Evolutionary conservation across 2,113 vertebrate genomes (phyloP).

Genomic region (Scolopax mira): DNA sequence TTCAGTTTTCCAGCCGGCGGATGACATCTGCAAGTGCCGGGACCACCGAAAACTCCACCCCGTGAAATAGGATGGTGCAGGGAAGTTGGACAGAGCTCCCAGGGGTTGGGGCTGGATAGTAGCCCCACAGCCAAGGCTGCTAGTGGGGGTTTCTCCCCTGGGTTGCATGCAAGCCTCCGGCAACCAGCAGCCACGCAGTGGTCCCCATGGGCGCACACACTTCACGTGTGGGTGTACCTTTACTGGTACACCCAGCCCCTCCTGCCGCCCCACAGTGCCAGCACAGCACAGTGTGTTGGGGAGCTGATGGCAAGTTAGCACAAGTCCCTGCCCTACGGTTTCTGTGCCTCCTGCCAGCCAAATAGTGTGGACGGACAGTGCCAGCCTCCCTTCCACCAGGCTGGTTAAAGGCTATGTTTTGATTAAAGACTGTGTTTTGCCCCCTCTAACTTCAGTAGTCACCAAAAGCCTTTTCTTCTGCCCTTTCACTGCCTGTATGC

Average conservation of each 20-base stretch:
- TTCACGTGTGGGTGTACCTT: accelerated
- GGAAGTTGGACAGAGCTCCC: neutral
- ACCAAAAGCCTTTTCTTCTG: neutral
- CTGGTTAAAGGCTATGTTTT: neutral
- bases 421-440: neutral
- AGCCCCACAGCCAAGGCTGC: neutral
- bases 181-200: accelerated
- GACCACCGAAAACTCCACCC: neutral
- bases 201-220: neutral
- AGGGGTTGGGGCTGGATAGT: neutral
- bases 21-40: neutral
- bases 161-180: neutral
- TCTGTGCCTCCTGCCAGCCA: neutral
- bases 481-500: neutral
- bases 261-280: accelerated
- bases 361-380: accelerated
- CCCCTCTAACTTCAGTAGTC: neutral
- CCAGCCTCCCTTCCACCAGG: neutral
- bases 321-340: accelerated
- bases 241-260: neutral
- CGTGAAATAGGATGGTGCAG: accelerated
- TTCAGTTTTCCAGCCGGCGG: neutral
- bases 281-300: accelerated
- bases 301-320: neutral
- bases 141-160: neutral